Evolutionary conservation across 1,140 invertebrate genomes (phyloP).

Genomic region (Tyrophagus putrescentiae): DNA sequence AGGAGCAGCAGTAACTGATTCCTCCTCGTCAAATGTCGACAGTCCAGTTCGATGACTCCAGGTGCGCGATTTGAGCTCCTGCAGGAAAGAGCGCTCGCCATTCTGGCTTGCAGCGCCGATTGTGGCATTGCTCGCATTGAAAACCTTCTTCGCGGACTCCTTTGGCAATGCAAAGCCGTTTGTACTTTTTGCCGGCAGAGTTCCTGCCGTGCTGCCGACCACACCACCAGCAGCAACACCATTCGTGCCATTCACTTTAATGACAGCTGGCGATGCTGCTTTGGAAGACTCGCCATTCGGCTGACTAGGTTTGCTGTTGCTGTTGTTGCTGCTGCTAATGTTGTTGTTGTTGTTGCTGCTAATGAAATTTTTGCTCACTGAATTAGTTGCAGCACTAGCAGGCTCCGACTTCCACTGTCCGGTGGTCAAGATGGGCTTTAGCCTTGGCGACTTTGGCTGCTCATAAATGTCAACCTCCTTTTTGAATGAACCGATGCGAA

Average conservation of each 20-base stretch:
- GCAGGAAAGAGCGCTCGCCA: background rate
- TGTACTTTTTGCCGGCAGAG: too few relatives aligned
- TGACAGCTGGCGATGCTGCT: background rate
- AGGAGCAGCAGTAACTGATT: too few relatives aligned
- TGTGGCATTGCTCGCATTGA: background rate
- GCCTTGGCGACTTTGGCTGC: background rate
- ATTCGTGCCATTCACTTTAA: background rate
- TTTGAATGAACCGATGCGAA: slow-evolving; percentile 15
- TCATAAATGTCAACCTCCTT: slow-evolving; percentile 16
- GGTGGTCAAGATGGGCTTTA: background rate
- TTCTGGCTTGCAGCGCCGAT: too few relatives aligned
- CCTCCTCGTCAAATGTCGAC: background rate
- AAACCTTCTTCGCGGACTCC: slow-evolving; percentile 1
- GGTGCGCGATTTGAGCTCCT: background rate
- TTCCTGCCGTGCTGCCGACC: too few relatives aligned
- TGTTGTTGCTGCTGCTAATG: background rate
- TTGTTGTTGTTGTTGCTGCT: background rate
- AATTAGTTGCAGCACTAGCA: background rate
- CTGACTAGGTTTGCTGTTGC: too few relatives aligned
- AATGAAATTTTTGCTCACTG: background rate
- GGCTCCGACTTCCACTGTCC: background rate
- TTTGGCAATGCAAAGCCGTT: too few relatives aligned
- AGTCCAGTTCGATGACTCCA: slow-evolving; percentile 4
- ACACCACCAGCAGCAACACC: too few relatives aligned
- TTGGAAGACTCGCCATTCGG: too few relatives aligned